phyloP scores from a whole-genome alignment of 2,113 vertebrate species.

The Anguilla japonica region DNA sequence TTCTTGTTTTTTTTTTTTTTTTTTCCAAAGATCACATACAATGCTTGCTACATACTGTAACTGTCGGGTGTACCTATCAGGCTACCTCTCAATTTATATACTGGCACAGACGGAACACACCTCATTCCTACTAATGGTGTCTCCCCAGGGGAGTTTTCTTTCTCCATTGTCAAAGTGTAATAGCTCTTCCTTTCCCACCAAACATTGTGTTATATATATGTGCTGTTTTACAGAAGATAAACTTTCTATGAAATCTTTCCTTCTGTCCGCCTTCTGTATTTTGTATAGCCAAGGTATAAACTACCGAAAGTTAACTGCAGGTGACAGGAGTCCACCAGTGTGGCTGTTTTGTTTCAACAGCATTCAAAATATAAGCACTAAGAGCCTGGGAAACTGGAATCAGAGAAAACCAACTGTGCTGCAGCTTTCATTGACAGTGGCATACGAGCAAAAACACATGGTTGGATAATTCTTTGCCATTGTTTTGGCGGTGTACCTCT shows the following conservation, averaged over 20 bases:
- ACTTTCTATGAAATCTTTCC: not conserved
- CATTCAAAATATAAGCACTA: not conserved
- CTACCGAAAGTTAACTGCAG: not conserved
- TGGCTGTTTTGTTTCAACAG: not conserved
- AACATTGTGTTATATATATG: not conserved
- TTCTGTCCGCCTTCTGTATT: not conserved
- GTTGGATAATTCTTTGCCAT: not conserved
- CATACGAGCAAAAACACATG: not conserved
- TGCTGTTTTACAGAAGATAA: not conserved
- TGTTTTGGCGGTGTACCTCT: not conserved
- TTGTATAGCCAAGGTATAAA: not conserved
- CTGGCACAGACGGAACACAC: not conserved
- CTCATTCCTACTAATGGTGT: not conserved
- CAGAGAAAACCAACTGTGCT: not conserved
- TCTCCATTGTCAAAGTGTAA: not conserved
- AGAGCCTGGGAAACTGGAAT: not conserved
- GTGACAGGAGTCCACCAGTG: not conserved
- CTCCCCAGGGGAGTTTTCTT: not conserved
- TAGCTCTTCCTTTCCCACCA: not conserved
- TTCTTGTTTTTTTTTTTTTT: not conserved
- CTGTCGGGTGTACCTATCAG: not conserved
- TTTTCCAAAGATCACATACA: not conserved
- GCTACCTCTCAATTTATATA: not conserved
- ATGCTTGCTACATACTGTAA: not conserved
- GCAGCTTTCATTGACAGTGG: not conserved